Evolutionary conservation across 2,113 vertebrate genomes (phyloP).

Genomic region (Macaca fascicularis): DNA sequence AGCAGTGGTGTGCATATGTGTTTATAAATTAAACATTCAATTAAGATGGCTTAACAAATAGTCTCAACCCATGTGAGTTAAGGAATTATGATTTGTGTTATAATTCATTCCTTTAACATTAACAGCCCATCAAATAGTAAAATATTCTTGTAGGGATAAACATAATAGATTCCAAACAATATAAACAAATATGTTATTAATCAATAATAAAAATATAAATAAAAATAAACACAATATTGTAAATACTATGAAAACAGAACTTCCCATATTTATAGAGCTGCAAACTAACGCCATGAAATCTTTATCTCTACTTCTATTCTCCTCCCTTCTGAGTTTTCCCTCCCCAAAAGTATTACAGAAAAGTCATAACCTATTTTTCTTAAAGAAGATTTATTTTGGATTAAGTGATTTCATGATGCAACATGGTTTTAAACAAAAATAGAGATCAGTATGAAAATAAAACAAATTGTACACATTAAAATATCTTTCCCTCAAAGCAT

Average conservation of each 20-base stretch:
- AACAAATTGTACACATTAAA: constrained; percentile 85
- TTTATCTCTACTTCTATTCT: constrained; percentile 19
- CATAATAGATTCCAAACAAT: background rate
- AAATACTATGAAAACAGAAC: background rate
- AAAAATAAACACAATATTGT: background rate
- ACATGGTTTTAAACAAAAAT: constrained; percentile 88
- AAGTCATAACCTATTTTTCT: constrained; percentile 76
- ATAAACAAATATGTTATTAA: background rate
- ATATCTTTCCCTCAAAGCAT: constrained; percentile 81
- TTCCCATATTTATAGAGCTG: background rate
- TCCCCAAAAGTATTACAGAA: constrained; percentile 65
- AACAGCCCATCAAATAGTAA: background rate
- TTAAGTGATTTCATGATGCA: constrained; percentile 85
- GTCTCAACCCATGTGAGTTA: background rate
- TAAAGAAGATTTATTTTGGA: constrained; percentile 86
- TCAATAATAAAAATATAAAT: background rate
- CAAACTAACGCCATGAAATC: background rate
- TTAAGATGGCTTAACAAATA: background rate
- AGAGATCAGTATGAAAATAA: constrained; percentile 89
- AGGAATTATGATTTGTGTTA: background rate
- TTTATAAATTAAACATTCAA: background rate
- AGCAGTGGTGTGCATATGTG: background rate
- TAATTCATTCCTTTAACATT: background rate
- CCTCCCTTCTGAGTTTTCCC: background rate
- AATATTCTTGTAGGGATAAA: constrained; percentile 18